phyloP scores from a whole-genome alignment of 2,797 vertebrate species.

The Leucoraja ocellata region DNA sequence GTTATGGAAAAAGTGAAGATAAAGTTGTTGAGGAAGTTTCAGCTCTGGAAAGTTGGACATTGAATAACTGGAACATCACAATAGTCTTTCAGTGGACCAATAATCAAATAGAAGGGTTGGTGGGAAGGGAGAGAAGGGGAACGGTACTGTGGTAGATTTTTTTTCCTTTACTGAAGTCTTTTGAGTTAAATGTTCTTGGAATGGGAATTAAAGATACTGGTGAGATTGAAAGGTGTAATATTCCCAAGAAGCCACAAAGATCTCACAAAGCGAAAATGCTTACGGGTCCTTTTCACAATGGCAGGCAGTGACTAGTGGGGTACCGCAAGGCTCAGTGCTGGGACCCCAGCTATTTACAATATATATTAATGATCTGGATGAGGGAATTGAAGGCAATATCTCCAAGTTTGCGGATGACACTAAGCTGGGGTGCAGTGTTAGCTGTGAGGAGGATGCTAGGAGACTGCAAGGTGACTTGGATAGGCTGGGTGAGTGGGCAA shows the following conservation, averaged over 20 bases:
- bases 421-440: too few species aligned
- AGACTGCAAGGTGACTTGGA: too few species aligned
- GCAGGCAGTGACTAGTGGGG: too few species aligned
- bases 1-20: too few species aligned
- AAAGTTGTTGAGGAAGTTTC: background rate
- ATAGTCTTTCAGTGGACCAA: background rate
- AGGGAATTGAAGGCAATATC: too few species aligned
- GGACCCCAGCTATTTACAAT: too few species aligned
- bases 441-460: too few species aligned
- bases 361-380: too few species aligned
- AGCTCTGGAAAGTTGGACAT: background rate
- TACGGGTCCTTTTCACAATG: too few species aligned
- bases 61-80: background rate
- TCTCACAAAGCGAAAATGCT: background rate
- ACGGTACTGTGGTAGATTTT: background rate
- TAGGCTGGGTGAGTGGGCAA: too few species aligned
- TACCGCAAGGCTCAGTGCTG: too few species aligned
- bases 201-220: background rate
- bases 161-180: background rate
- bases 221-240: background rate
- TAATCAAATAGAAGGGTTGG: background rate
- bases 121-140: background rate
- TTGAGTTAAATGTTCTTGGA: background rate
- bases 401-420: too few species aligned
- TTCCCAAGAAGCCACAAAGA: background rate